These are phyloP conservation scores for Decapterus maruadsi DNA, from an alignment of 2,797 vertebrate genomes.

Conservation along the genomic window DNA sequence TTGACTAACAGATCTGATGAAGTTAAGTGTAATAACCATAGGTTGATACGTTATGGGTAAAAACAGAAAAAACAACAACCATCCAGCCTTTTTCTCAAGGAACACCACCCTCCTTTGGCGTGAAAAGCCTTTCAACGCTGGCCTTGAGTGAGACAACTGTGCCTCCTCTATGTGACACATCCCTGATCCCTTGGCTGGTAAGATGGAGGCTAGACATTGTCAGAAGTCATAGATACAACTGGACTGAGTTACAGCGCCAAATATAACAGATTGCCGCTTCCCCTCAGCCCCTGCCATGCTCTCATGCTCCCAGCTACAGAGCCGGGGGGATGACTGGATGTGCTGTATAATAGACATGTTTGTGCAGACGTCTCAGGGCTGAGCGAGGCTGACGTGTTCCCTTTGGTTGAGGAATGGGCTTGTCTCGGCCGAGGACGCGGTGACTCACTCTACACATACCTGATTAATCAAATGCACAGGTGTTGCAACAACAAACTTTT, in stretches of 20 bases:
- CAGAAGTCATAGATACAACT: conserved; percentile 51
- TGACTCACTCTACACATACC: conserved; percentile 51
- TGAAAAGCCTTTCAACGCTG: conserved; percentile 47
- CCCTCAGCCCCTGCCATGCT: conserved; percentile 19
- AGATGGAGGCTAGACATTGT: conserved; percentile 64
- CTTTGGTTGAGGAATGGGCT: conserved; percentile 25
- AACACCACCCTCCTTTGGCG: neutral
- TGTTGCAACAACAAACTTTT: conserved; percentile 14
- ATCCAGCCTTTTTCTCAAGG: neutral
- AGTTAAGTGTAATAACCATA: neutral
- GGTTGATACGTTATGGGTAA: neutral
- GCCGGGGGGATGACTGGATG: conserved; percentile 10
- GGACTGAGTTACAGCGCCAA: conserved; percentile 57
- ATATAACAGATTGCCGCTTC: conserved; percentile 57
- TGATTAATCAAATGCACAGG: conserved; percentile 32
- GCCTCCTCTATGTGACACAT: conserved; percentile 43
- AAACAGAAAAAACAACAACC: neutral
- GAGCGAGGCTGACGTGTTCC: conserved; percentile 34
- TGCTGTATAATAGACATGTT: conserved; percentile 39
- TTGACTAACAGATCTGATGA: neutral
- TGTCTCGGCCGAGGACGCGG: conserved; percentile 2
- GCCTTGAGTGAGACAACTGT: conserved; percentile 38
- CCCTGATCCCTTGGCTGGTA: conserved; percentile 55
- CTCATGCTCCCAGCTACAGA: neutral
- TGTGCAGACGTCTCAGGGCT: conserved; percentile 39